Percentiles rank a stretch among this genome's conserved stretches.
Conservation (phyloP, 1,140 invertebrate genomes). For the Drosophila orena region DNA sequence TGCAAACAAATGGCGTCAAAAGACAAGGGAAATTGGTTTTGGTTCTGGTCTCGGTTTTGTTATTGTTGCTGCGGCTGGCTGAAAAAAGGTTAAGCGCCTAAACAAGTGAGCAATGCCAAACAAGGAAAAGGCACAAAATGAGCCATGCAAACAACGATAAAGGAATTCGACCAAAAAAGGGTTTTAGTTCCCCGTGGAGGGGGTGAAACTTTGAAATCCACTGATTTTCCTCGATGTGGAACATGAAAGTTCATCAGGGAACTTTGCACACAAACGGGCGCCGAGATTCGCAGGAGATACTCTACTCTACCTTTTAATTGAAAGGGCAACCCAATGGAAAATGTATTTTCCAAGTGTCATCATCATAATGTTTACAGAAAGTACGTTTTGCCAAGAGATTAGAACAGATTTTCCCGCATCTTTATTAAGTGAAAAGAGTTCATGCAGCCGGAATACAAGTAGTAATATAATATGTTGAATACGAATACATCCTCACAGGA, state of each 20-base stretch:
- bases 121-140: slow-evolving; percentile 69
- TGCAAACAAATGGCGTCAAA: slow-evolving; percentile 76
- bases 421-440: not conserved
- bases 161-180: slow-evolving; percentile 25
- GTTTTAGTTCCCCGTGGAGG: slow-evolving; percentile 6
- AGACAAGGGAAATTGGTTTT: slow-evolving; percentile 69
- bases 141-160: slow-evolving; percentile 64
- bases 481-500: not conserved
- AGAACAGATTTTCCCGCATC: not conserved
- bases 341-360: not conserved
- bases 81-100: slow-evolving; percentile 75
- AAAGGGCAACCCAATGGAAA: too few species aligned
- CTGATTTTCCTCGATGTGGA: slow-evolving; percentile 34
- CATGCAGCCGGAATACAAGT: not conserved
- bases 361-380: too few species aligned
- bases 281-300: slow-evolving; percentile 14
- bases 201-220: slow-evolving; percentile 23
- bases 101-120: slow-evolving; percentile 78
- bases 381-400: not conserved
- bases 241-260: slow-evolving; percentile 39
- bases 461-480: too few species aligned
- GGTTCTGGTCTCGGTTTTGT: slow-evolving; percentile 50
- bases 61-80: slow-evolving; percentile 41
- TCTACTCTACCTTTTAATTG: slow-evolving; percentile 1
- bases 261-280: slow-evolving; percentile 3